Evolutionary conservation across 2,888 invertebrate genomes (phyloP).

Genomic region (Nezara viridula): DNA sequence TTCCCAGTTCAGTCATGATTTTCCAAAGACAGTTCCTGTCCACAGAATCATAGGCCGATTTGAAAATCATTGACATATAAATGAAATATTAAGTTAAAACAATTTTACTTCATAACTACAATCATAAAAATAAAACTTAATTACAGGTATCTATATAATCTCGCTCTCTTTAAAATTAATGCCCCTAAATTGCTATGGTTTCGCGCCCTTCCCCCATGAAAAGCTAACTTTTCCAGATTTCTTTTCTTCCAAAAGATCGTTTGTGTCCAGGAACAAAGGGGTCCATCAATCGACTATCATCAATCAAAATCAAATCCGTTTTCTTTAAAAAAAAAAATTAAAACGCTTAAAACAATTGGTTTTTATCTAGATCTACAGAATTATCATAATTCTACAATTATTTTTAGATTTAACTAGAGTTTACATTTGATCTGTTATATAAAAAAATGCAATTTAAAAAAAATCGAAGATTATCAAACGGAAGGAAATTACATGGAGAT

Average conservation of each 20-base stretch:
- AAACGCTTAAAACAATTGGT: background rate
- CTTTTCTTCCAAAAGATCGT: constrained; percentile 22
- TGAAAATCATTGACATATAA: too few relatives aligned
- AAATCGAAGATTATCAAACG: too few relatives aligned
- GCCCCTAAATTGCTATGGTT: background rate
- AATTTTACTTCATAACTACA: background rate
- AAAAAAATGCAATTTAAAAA: too few relatives aligned
- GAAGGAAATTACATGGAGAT: too few relatives aligned
- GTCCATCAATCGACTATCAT: constrained; percentile 1
- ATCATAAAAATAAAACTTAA: background rate
- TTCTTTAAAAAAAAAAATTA: background rate
- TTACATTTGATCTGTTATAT: too few relatives aligned
- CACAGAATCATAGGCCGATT: too few relatives aligned
- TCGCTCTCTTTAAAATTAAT: background rate
- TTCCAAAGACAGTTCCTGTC: too few relatives aligned
- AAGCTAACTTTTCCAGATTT: constrained; percentile 10
- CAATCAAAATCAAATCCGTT: constrained; percentile 31
- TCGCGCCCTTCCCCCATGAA: background rate
- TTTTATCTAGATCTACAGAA: background rate
- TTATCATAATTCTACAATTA: background rate
- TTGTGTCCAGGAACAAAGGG: constrained; percentile 15
- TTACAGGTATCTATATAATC: background rate
- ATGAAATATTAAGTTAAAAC: too few relatives aligned
- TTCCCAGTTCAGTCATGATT: too few relatives aligned
- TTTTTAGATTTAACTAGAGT: too few relatives aligned